These are phyloP conservation scores for Chelmon rostratus DNA, from an alignment of 2,797 vertebrate genomes.

Conservation along the genomic window DNA sequence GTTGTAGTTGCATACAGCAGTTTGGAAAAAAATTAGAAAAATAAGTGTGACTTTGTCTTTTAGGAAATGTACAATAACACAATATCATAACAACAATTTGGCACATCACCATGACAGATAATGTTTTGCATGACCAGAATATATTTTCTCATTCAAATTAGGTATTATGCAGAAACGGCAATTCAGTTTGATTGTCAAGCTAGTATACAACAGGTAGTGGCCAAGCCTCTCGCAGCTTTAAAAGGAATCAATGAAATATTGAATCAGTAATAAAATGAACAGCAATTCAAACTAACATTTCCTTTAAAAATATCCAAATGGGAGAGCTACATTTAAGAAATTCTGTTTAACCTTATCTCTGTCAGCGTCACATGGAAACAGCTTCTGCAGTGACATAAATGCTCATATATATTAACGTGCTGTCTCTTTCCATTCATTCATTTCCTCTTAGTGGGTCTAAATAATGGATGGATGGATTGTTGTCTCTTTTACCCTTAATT, in stretches of 20 bases:
- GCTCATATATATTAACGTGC: not conserved
- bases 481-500: not conserved
- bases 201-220: too few species aligned
- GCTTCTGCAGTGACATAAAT: not conserved
- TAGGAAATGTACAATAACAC: not conserved
- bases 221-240: not conserved
- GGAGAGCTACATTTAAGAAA: not conserved
- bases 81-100: not conserved
- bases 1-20: not conserved
- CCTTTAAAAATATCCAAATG: not conserved
- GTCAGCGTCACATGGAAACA: not conserved
- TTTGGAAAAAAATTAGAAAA: not conserved
- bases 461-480: not conserved
- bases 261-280: not conserved
- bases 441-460: not conserved
- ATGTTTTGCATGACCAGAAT: not conserved
- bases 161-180: too few species aligned
- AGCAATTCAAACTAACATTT: not conserved
- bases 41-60: not conserved
- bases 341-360: not conserved
- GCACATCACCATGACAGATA: not conserved
- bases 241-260: not conserved
- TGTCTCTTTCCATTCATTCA: not conserved
- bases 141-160: not conserved
- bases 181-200: not conserved